Percentiles rank a stretch among this genome's conserved stretches.
phyloP scores from a whole-genome alignment of 2,797 vertebrate genomes.

The Xerus rutilus region DNA sequence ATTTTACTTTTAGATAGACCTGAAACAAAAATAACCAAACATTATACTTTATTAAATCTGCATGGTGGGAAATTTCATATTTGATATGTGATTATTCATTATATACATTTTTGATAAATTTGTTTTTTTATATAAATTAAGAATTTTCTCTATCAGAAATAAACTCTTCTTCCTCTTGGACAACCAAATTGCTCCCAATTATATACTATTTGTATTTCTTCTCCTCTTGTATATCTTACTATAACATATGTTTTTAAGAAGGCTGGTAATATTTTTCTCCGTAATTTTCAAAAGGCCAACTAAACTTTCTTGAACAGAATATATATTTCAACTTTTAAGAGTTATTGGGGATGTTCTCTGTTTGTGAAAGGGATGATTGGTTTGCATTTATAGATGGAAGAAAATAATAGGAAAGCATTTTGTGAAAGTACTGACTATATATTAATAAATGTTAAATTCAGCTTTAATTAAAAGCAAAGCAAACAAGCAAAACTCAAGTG shows the following conservation, averaged over 20 bases:
- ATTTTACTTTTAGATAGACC: background rate
- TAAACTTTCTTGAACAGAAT: background rate
- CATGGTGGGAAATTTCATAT: background rate
- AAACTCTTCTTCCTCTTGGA: background rate
- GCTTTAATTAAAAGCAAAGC: background rate
- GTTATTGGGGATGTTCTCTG: background rate
- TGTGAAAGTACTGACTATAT: background rate
- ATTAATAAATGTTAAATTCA: background rate
- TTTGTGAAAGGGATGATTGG: background rate
- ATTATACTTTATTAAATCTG: background rate
- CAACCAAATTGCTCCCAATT: background rate
- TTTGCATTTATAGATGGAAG: background rate
- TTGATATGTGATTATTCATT: background rate
- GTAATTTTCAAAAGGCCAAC: background rate
- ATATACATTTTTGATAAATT: background rate
- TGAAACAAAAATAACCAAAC: background rate
- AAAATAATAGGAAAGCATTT: background rate
- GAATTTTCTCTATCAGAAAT: background rate
- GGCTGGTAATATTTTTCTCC: background rate
- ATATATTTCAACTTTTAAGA: background rate
- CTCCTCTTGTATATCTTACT: background rate
- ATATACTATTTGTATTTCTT: background rate
- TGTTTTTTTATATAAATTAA: background rate
- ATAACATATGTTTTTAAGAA: background rate
- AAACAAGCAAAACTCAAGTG: background rate